These are phyloP conservation scores for Cyrtonyx montezumae DNA, from an alignment of 2,113 vertebrate genomes.

Conservation along the genomic window DNA sequence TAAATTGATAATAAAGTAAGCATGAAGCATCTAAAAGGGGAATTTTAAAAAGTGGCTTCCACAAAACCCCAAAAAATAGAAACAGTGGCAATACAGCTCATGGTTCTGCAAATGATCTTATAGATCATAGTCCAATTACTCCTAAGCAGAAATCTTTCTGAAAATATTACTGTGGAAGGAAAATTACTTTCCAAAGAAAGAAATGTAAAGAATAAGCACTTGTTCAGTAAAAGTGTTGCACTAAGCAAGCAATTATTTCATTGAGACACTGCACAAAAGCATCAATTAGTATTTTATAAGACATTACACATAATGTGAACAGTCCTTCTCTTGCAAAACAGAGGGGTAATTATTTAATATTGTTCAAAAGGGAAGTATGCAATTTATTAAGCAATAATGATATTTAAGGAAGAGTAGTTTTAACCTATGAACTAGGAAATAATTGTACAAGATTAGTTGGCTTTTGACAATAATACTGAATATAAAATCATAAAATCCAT, in stretches of 20 bases:
- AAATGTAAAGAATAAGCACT: slow-evolving; percentile 26
- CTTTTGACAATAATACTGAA: background rate
- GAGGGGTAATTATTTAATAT: slow-evolving; percentile 50
- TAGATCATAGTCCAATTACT: slow-evolving; percentile 32
- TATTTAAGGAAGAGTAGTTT: slow-evolving; percentile 3
- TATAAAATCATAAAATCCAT: background rate
- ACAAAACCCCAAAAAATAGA: background rate
- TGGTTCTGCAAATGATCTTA: background rate
- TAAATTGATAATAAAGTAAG: background rate
- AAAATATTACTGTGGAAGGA: slow-evolving; percentile 23
- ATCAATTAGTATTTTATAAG: slow-evolving; percentile 63
- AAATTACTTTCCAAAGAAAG: background rate
- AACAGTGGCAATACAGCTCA: background rate
- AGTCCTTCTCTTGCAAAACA: slow-evolving; percentile 44
- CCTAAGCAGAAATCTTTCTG: slow-evolving; percentile 56
- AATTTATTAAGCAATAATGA: slow-evolving; percentile 52
- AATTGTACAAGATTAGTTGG: background rate
- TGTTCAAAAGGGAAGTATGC: slow-evolving; percentile 25
- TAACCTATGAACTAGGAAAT: background rate
- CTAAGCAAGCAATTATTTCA: slow-evolving; percentile 51
- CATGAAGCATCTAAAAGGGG: background rate
- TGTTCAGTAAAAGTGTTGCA: slow-evolving; percentile 17
- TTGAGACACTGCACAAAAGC: slow-evolving; percentile 24
- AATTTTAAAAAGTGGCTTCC: background rate
- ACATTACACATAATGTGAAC: background rate